Conservation (phyloP, 2,797 vertebrate species). For the Schizopygopsis malacanthus region DNA sequence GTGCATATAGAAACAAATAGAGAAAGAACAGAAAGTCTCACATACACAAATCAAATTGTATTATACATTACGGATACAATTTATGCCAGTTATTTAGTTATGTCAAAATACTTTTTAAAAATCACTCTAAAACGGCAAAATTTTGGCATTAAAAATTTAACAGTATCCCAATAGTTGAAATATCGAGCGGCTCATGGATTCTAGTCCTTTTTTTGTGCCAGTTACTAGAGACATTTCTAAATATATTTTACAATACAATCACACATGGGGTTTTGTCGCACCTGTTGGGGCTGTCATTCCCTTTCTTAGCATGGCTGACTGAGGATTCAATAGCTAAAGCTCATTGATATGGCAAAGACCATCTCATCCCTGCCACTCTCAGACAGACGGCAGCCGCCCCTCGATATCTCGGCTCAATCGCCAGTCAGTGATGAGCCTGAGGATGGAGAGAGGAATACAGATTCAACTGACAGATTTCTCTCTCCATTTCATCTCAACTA, state of each 20-base stretch:
- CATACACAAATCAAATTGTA: neutral
- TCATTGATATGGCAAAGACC: slow-evolving; percentile 46
- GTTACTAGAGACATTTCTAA: neutral
- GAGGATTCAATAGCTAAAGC: slow-evolving; percentile 30
- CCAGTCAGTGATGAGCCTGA: slow-evolving; percentile 28
- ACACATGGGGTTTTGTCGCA: slow-evolving; percentile 29
- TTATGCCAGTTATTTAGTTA: neutral
- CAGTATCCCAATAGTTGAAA: neutral
- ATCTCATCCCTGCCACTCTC: slow-evolving; percentile 40
- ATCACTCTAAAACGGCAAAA: neutral
- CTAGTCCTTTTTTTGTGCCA: neutral
- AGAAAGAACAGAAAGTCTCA: neutral
- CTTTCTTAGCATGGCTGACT: slow-evolving; percentile 50
- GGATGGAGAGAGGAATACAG: slow-evolving; percentile 38
- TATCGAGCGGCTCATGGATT: neutral
- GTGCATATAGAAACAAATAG: neutral
- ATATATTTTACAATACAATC: slow-evolving; percentile 47
- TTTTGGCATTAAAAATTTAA: neutral
- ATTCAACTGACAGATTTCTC: slow-evolving; percentile 40
- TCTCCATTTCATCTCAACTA: slow-evolving; percentile 34
- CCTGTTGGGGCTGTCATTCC: slow-evolving; percentile 38
- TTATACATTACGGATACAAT: neutral
- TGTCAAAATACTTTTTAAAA: no score
- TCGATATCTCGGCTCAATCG: slow-evolving; percentile 28
- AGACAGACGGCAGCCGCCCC: slow-evolving; percentile 18